Conservation (phyloP, 2,113 vertebrate species). For the Numida meleagris region DNA sequence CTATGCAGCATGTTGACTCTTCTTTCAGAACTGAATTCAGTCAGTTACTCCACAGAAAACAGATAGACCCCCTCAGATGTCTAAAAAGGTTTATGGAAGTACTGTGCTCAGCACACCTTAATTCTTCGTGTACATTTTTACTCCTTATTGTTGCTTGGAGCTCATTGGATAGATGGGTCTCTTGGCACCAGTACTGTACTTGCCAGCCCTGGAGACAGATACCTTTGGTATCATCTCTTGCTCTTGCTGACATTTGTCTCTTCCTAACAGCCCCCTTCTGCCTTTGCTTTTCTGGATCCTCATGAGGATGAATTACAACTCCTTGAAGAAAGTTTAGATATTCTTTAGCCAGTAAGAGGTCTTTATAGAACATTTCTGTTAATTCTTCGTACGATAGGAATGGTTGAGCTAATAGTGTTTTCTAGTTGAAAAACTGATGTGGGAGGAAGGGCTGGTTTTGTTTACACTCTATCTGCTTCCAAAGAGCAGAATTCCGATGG, state of each 20-base stretch:
- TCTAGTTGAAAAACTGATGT: background rate
- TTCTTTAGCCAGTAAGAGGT: background rate
- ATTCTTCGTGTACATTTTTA: background rate
- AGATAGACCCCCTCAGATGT: accelerated
- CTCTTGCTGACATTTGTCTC: background rate
- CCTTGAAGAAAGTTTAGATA: background rate
- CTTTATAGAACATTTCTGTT: background rate
- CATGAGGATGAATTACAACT: background rate
- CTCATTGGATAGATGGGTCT: background rate
- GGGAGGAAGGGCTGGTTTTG: background rate
- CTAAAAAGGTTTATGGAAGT: background rate
- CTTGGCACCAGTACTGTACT: background rate
- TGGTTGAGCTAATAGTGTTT: background rate
- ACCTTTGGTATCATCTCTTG: background rate
- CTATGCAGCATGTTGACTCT: background rate
- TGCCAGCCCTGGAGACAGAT: too few species aligned
- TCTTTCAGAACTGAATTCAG: background rate
- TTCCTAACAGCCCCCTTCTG: background rate
- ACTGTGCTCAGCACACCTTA: background rate
- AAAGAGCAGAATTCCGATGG: background rate
- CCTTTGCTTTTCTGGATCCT: background rate
- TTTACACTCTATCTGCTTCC: background rate
- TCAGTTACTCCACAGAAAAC: background rate
- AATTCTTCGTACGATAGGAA: background rate
- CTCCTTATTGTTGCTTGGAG: background rate